Evolutionary conservation across 2,797 vertebrate genomes (phyloP).

Genomic region (Pantherophis vulpinus): DNA sequence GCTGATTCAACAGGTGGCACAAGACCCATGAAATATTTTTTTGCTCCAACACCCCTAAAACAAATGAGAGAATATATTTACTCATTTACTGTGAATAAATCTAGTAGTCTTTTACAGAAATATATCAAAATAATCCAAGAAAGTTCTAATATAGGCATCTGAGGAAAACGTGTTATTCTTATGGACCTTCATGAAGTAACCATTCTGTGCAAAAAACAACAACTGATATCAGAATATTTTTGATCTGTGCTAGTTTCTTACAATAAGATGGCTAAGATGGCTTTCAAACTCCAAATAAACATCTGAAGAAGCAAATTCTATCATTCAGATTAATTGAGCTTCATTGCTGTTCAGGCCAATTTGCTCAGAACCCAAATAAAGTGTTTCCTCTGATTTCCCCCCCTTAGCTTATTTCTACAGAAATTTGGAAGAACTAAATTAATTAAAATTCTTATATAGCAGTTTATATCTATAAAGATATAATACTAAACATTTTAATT

Average conservation of each 20-base stretch:
- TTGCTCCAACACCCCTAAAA: conserved; percentile 71
- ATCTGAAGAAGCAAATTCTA: neutral
- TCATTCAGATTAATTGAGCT: neutral
- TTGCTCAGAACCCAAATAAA: neutral
- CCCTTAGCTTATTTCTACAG: neutral
- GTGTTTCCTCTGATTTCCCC: neutral
- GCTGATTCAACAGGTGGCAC: conserved; percentile 68
- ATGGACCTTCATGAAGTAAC: neutral
- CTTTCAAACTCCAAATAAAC: neutral
- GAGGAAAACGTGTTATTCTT: neutral
- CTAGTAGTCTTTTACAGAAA: neutral
- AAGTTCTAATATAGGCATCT: neutral
- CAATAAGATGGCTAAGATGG: neutral
- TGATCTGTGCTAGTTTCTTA: neutral
- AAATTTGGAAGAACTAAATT: neutral
- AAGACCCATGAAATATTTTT: conserved; percentile 70
- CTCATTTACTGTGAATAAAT: neutral
- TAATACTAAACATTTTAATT: neutral
- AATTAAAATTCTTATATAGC: neutral
- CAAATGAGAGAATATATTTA: conserved; percentile 13
- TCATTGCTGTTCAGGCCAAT: neutral
- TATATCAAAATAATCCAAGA: neutral
- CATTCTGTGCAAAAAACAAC: neutral
- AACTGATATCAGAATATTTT: neutral
- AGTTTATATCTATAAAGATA: neutral